Base-by-base conservation (phyloP, 2,888 invertebrate genomes). In the Pandemis heparana region DNA sequence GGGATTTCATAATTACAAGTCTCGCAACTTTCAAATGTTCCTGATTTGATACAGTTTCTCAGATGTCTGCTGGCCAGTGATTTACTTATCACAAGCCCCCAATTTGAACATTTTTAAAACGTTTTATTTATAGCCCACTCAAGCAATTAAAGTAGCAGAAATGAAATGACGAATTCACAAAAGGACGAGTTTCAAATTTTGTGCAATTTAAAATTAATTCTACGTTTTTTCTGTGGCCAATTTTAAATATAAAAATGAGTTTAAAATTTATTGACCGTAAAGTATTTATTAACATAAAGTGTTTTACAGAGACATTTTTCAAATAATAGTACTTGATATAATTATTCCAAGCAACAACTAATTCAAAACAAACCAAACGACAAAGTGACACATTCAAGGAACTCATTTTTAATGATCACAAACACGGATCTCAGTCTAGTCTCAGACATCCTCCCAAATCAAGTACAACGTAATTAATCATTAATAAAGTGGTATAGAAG, bases 1-100 rank as follows among this genome's bases (percentile, higher is more conserved):
- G 79, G 77, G 81, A 87, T 89, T 83, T 82, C 86, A 86, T 91
- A 92, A 93, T 93, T 91, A 91, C 87, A 85, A 87, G 87, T 85
- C 83, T 88, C 83, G 87, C 85, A 88, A 88, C 85, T 89, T 85
- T 90, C 87, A 90, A 89, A 91, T 89, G 90, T 82, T 81, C 80
- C 82, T 82, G 88, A 89, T 87, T 88, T 83, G 68, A 80, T 77
- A 80, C 74, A 74, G 74, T 74, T 74, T 70, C 59, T 74, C 66
- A 74, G 60, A 70, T 74, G 74, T 70, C 74, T 74, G 70, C 74
- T 74, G 74, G 64, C 32, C 65, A 60, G 70, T 74, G 64, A 74
- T 74, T 73, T 73, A 67, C 59, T 62, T 65, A 70, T 73, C 74
- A 74, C 39, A 18, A 10, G 46, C 38, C 69, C 32, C 43, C 41